These are phyloP conservation scores for Oceanites oceanicus DNA, from an alignment of 2,113 vertebrate species.

Conservation along the genomic window DNA sequence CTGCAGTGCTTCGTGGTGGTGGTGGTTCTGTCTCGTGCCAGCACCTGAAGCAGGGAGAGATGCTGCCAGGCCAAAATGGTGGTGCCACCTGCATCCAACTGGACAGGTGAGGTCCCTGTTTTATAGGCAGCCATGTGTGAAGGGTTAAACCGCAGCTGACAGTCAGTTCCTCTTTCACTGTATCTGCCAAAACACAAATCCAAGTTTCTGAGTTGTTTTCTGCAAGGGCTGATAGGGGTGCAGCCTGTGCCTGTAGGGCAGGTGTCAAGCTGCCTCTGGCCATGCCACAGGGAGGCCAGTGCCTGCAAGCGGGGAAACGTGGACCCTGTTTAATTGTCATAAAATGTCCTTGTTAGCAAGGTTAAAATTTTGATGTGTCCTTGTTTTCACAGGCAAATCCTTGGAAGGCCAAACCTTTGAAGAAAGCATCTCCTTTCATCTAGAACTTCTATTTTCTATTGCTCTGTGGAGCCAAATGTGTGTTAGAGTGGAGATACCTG, in stretches of 20 bases:
- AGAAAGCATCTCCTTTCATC: not conserved
- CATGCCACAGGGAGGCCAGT: accelerated
- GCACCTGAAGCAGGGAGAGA: not conserved
- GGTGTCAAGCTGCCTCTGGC: not conserved
- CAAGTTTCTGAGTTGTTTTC: not conserved
- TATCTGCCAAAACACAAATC: not conserved
- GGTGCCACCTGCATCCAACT: accelerated
- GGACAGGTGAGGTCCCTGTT: too few species aligned
- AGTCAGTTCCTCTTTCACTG: not conserved
- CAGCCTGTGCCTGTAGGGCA: not conserved
- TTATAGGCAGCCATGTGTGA: accelerated
- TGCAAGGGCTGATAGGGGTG: not conserved
- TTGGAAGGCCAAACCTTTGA: not conserved
- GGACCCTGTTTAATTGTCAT: not conserved
- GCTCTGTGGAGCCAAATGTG: not conserved
- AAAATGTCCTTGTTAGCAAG: not conserved
- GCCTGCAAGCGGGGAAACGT: accelerated
- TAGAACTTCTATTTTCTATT: not conserved
- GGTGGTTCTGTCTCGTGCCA: not conserved
- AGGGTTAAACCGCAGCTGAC: not conserved
- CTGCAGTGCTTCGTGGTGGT: not conserved
- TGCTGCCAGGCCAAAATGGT: not conserved
- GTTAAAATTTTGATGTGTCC: not conserved
- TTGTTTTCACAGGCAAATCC: not conserved
- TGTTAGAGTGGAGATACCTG: not conserved